Conservation (phyloP, 1,140 invertebrate genomes). For the Zophobas morio region DNA sequence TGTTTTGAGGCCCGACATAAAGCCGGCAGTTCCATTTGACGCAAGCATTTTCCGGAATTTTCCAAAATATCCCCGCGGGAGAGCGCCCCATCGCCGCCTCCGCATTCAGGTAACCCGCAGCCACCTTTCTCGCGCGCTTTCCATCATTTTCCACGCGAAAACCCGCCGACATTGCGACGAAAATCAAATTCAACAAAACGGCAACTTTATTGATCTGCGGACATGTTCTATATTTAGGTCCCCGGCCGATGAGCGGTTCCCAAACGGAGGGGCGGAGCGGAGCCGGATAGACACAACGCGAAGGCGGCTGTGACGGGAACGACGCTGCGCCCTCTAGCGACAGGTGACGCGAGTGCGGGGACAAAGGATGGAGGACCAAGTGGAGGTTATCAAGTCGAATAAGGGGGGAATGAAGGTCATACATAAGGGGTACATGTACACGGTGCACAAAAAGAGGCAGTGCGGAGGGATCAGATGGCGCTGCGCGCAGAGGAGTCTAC, state of each 20-base stretch:
- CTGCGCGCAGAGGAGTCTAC: slow-evolving; percentile 66
- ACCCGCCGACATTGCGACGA: background rate
- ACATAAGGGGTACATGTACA: slow-evolving; percentile 69
- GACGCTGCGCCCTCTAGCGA: background rate
- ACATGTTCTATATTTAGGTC: slow-evolving; percentile 53
- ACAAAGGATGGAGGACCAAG: slow-evolving; percentile 51
- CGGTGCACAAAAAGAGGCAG: slow-evolving; percentile 67
- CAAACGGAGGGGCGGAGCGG: slow-evolving; percentile 23
- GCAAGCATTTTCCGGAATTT: slow-evolving; percentile 11
- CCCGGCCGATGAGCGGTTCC: slow-evolving; percentile 23
- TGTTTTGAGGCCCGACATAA: slow-evolving; percentile 29
- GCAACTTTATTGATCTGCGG: slow-evolving; percentile 51
- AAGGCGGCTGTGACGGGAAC: slow-evolving; percentile 23
- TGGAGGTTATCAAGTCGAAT: slow-evolving; percentile 65
- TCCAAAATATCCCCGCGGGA: background rate
- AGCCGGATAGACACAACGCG: background rate
- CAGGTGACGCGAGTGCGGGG: background rate
- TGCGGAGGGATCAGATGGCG: slow-evolving; percentile 68
- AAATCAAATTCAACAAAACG: slow-evolving; percentile 44
- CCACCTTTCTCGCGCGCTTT: background rate
- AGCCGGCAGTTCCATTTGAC: slow-evolving; percentile 33
- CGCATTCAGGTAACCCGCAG: background rate
- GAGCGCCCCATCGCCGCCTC: background rate
- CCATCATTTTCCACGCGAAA: background rate
- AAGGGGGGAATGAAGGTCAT: slow-evolving; percentile 70